Conservation (phyloP, 2,888 invertebrate genomes). For the Pediacus dermestoides region DNA sequence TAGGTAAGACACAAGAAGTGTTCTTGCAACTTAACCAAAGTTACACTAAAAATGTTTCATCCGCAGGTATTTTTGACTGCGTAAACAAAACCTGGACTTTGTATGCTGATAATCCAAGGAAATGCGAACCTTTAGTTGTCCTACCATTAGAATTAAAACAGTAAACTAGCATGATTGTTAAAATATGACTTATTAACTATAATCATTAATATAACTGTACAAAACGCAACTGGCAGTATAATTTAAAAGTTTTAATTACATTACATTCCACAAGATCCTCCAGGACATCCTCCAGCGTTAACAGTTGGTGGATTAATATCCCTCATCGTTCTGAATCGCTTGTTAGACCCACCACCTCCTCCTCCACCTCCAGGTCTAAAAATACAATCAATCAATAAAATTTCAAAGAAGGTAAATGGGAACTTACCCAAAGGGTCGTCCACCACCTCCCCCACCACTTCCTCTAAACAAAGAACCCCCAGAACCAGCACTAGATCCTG, state of each 20-base stretch:
- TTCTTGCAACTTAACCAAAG: background rate
- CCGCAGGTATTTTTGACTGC: slow-evolving; percentile 74
- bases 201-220: no score
- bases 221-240: slow-evolving; percentile 4
- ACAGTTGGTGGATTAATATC: slow-evolving; percentile 38
- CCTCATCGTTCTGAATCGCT: slow-evolving; percentile 34
- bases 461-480: slow-evolving; percentile 29
- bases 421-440: slow-evolving; percentile 23
- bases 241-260: no score
- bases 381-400: slow-evolving; percentile 5
- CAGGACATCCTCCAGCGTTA: slow-evolving; percentile 35
- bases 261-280: slow-evolving; percentile 37
- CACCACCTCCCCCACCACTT: slow-evolving; percentile 34
- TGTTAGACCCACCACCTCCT: slow-evolving; percentile 29
- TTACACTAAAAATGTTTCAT: no score
- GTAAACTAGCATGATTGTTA: no score
- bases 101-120: slow-evolving; percentile 72
- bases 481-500: slow-evolving; percentile 20
- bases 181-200: no score
- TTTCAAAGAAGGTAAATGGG: background rate
- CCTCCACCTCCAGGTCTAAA: slow-evolving; percentile 31
- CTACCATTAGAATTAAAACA: slow-evolving; percentile 55
- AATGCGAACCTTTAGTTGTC: slow-evolving; percentile 66
- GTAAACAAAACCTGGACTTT: slow-evolving; percentile 70
- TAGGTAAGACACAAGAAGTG: slow-evolving; percentile 58